Evolutionary conservation across 2,797 vertebrate species (phyloP).

Genomic region (Oreochromis mossambicus): DNA sequence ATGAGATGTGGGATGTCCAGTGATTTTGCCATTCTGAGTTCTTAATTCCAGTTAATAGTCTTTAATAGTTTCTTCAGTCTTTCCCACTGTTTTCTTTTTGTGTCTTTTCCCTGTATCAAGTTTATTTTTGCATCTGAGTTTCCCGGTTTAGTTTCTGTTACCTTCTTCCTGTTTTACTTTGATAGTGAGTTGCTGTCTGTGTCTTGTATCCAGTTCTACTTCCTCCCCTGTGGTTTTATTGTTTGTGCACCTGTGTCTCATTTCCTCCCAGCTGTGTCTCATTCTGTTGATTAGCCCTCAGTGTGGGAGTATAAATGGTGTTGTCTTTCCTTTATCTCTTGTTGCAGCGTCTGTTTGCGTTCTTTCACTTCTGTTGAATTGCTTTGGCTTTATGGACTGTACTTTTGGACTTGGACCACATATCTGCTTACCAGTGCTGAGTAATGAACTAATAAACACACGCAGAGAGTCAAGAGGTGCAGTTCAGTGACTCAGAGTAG

Average conservation of each 20-base stretch:
- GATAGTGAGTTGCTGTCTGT: accelerated
- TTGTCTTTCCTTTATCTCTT: background rate
- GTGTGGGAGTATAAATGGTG: background rate
- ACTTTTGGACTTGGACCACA: background rate
- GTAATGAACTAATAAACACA: background rate
- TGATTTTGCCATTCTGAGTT: background rate
- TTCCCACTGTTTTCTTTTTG: background rate
- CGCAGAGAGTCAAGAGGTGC: accelerated
- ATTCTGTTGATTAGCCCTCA: background rate
- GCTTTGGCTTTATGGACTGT: background rate
- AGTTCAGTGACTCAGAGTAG: background rate
- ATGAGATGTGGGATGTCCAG: background rate
- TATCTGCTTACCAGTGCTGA: background rate
- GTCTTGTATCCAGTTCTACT: background rate
- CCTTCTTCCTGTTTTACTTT: background rate
- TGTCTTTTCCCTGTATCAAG: background rate
- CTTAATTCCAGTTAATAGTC: background rate
- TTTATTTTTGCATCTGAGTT: background rate
- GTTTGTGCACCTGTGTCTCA: background rate
- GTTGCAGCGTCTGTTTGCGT: background rate
- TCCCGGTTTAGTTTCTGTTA: background rate
- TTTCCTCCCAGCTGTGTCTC: background rate
- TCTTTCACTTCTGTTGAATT: background rate
- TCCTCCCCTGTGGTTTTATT: background rate
- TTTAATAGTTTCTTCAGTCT: background rate